Conservation (phyloP, 2,888 invertebrate species). For the Strigamia crassipes region DNA sequence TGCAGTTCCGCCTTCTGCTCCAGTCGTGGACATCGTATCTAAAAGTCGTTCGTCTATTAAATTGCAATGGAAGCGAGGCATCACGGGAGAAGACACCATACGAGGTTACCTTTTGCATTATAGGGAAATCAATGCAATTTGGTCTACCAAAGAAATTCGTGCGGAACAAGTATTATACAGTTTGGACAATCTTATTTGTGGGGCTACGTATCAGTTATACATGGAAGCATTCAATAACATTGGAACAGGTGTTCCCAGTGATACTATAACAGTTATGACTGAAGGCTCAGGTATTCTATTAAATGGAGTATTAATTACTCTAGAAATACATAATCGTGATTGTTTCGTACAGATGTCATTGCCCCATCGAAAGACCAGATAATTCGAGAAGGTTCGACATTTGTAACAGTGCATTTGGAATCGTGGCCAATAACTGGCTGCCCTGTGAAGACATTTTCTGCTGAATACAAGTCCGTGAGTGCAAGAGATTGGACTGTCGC, state of each 20-base stretch:
- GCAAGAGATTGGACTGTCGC: background rate
- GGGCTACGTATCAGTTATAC: conserved; percentile 19
- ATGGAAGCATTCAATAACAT: conserved; percentile 42
- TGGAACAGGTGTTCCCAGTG: background rate
- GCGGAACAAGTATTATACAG: conserved; percentile 27
- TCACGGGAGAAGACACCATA: conserved; percentile 47
- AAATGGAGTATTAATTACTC: no score
- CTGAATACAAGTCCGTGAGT: background rate
- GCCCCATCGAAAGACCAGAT: background rate
- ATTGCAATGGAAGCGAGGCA: conserved; percentile 51
- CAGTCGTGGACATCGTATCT: conserved; percentile 51
- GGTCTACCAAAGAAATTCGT: background rate
- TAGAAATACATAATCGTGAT: background rate
- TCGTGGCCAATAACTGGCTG: conserved; percentile 26
- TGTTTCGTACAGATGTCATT: background rate
- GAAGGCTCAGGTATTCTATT: background rate
- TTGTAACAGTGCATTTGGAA: conserved; percentile 34
- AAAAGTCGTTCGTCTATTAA: conserved; percentile 51
- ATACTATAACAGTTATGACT: background rate
- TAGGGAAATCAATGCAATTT: background rate
- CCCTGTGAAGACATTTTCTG: conserved; percentile 17
- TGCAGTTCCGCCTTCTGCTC: conserved; percentile 53
- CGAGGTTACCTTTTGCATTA: background rate
- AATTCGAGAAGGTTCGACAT: conserved; percentile 31
- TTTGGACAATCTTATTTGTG: conserved; percentile 31